phyloP scores from a whole-genome alignment of 2,797 vertebrate species.

The Loris lydekkerianus region DNA sequence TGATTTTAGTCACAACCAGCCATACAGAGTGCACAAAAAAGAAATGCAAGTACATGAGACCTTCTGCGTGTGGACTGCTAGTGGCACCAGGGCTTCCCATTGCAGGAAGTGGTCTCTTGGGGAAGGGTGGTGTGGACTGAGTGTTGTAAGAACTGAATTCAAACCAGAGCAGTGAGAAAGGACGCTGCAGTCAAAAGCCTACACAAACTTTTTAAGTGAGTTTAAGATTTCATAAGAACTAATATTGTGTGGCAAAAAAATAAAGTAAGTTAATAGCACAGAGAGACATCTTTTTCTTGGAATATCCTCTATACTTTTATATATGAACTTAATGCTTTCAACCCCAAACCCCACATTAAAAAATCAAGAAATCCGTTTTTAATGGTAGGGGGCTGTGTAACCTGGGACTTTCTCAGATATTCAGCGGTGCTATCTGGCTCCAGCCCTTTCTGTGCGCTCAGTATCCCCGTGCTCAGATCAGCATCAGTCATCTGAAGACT shows the following conservation, averaged over 20 bases:
- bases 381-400: not conserved
- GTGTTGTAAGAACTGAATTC: constrained; percentile 1
- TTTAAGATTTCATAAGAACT: constrained; percentile 32
- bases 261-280: not conserved
- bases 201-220: not conserved
- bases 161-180: constrained; percentile 15
- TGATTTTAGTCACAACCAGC: constrained; percentile 65
- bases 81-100: constrained; percentile 59
- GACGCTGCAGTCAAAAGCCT: constrained; percentile 27
- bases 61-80: not conserved
- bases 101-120: constrained; percentile 27
- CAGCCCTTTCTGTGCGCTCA: not conserved
- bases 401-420: not conserved
- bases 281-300: constrained; percentile 13
- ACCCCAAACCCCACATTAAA: not conserved
- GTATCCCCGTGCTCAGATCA: not conserved
- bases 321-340: constrained; percentile 55
- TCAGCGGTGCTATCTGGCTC: not conserved
- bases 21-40: not conserved
- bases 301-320: not conserved
- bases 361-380: constrained; percentile 60
- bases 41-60: not conserved
- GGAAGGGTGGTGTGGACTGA: not conserved
- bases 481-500: not conserved
- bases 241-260: not conserved